Base-by-base conservation (phyloP, 1,140 invertebrate genomes). In the Ylistrum balloti region DNA sequence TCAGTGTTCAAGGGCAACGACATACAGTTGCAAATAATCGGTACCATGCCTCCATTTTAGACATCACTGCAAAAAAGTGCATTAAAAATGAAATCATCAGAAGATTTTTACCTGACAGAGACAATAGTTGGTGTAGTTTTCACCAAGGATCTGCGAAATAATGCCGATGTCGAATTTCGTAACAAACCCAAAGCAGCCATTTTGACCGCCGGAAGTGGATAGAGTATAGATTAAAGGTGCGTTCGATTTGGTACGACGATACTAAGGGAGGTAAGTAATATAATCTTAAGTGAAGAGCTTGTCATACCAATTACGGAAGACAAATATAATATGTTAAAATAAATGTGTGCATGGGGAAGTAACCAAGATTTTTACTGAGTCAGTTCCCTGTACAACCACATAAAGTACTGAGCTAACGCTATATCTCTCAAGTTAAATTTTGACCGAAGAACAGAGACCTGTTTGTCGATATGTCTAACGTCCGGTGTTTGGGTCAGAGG, bases 101-200 rank as follows among this genome's bases (percentile, higher is more conserved):
- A 28, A 28, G 1, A 28, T n/a, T 28, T n/a, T 74, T 11, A 74
- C 56, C 56, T 74, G 56, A 74, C 56, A 74, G 56, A 74, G 9
- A 74, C 56, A 7, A n/a, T 28, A 28, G 22, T n/a, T 28, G 56
- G 56, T 28, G 56, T n/a, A 3, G 56, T 74, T n/a, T n/a, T 74
- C 22, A 28, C 22, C n/a, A 74, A 9, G n/a, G 56, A 74, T n/a
- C 56, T 22, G n/a, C 56, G 56, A 74, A 74, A 17, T 28, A 28
- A 28, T 3, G 56, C 22, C 56, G 56, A 22, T 28, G 56, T 74
- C n/a, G 56, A 28, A 5, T 74, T 74, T 74, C 56, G 56, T 74
- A 74, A 74, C 56, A 74, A 74, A 74, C 56, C 56, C 17, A 74
- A 74, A n/a, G 56, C 56, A 74, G 56, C 56, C 56, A 74, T 74